Percentiles rank a stretch among this genome's conserved stretches.
These are phyloP conservation scores for Phrynosoma platyrhinos DNA, from an alignment of 2,113 vertebrate genomes.

Conservation along the genomic window DNA sequence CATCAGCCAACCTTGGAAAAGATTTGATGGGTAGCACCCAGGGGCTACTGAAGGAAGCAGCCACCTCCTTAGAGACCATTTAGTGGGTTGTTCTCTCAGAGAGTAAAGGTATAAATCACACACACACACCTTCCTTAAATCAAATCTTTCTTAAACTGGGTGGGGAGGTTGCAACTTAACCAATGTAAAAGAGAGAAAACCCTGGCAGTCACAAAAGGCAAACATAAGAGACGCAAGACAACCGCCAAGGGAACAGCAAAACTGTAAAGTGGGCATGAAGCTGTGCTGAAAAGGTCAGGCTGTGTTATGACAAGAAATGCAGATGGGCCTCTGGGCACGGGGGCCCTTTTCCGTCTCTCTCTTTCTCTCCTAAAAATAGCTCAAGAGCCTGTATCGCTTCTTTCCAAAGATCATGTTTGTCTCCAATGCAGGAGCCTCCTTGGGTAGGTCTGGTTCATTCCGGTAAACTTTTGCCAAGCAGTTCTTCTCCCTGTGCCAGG, in stretches of 20 bases:
- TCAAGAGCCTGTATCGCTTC: background rate
- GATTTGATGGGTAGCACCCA: background rate
- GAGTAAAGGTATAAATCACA: background rate
- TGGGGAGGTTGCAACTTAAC: background rate
- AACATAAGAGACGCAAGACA: background rate
- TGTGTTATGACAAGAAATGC: constrained; percentile 10
- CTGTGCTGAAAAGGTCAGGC: background rate
- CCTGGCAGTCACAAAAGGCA: background rate
- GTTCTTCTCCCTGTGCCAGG: too few relatives aligned
- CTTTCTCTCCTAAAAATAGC: constrained; percentile 45
- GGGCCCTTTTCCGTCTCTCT: background rate
- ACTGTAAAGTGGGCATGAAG: background rate
- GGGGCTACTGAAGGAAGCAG: background rate
- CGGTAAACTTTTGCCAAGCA: too few relatives aligned
- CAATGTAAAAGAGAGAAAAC: background rate
- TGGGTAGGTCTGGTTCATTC: background rate
- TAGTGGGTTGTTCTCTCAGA: background rate
- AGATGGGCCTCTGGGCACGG: constrained; percentile 4
- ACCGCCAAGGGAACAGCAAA: background rate
- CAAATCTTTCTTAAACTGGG: background rate
- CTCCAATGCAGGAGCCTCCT: background rate
- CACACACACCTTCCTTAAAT: background rate
- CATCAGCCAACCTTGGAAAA: background rate
- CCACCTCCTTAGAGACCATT: background rate
- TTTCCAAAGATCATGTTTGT: background rate